Evolutionary conservation across 1,140 invertebrate species (phyloP), one percentile per base, ranked within the genome.

Genomic region (Diachasma alloeum): DNA sequence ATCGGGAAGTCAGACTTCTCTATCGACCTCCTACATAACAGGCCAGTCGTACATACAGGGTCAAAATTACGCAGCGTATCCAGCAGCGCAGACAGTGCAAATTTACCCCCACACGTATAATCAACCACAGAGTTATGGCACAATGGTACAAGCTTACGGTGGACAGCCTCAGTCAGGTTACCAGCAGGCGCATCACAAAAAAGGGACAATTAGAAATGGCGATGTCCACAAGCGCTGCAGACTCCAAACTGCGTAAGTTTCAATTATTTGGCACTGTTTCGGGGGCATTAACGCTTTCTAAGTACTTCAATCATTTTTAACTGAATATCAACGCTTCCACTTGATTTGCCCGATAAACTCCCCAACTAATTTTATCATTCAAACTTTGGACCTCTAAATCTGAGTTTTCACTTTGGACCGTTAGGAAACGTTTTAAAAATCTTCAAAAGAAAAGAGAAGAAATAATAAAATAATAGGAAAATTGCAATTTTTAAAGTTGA

Each of bases 141-240:
- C 77, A 72, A 84, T 86, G 84, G 87, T 84, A 37, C 88, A 86
- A 80, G 89, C 83, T 44, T 90, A 83, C 71, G 89, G 87, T 13
- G 87, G 85, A 26, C 86, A 87, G 76, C 82, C 87, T 0, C 87
- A 88, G 63, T 85, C 90, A 19, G 87, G 87, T 5, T 91, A 90
- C 78, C 90, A 91, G 37, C 92, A 92, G 79, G 87, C 87, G 72
- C 88, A 93, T 80, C 90, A 92, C 80, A 94, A 94, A 82, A 94
- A 94, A 83, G 91, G 92, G 42, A 92, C 92, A 24, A 90, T 93
- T 5, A 88, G 93, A 72, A 94, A 93, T 82, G 92, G 92, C n/a
- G 93, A 94, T 83, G 91, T 94, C 46, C 86, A 93, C 76, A 94
- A 94, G 83, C 88, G 93, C 67, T 92, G 92, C 76, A 88, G 93